These are phyloP conservation scores for Sus scrofa DNA, from an alignment of 2,113 vertebrate species.

Conservation along the genomic window DNA sequence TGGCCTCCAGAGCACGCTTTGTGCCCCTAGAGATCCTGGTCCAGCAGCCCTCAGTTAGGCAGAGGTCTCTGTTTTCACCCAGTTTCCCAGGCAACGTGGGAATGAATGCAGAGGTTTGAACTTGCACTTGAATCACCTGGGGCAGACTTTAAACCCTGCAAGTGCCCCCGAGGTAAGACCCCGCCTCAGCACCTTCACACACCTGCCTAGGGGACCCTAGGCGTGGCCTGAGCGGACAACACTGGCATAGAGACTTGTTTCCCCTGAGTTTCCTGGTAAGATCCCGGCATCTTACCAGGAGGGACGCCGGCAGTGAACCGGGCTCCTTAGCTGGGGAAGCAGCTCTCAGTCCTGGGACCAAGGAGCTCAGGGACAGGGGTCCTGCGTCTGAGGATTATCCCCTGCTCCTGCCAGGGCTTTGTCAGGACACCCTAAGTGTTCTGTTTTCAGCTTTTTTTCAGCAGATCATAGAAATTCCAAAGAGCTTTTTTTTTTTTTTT, in stretches of 20 bases:
- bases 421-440: neutral
- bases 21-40: neutral
- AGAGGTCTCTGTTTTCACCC: neutral
- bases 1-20: neutral
- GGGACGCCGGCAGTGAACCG: rapidly evolving
- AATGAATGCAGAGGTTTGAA: neutral
- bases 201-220: neutral
- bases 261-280: rapidly evolving
- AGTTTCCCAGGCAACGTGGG: neutral
- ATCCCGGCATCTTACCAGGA: neutral
- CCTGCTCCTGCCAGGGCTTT: neutral
- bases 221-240: neutral
- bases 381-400: too few relatives aligned
- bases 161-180: neutral
- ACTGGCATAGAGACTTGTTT: neutral
- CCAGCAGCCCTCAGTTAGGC: neutral
- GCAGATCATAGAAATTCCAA: neutral
- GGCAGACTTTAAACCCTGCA: neutral
- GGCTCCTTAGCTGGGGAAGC: rapidly evolving
- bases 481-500: too few relatives aligned
- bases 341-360: neutral
- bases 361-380: rapidly evolving
- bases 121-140: neutral
- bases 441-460: neutral
- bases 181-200: neutral